Evolutionary conservation across 2,888 invertebrate species (phyloP).

Genomic region (Ommatoiulus sabulosus): DNA sequence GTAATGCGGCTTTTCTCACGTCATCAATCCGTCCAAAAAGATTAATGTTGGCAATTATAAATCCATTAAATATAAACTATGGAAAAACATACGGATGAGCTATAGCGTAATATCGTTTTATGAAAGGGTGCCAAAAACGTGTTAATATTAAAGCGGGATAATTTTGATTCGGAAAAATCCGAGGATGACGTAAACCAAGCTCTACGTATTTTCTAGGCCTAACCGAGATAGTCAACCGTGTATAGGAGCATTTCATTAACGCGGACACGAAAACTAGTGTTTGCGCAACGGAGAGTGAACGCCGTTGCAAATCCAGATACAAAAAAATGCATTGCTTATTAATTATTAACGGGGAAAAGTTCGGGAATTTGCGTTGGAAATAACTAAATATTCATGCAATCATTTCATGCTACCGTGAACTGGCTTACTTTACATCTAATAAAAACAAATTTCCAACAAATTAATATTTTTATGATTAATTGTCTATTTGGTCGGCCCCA

Average conservation of each 20-base stretch:
- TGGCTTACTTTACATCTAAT: background rate
- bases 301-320: background rate
- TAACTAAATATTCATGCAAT: background rate
- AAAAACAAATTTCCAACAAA: background rate
- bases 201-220: background rate
- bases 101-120: background rate
- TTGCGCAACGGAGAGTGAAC: slow-evolving; percentile 1
- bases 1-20: background rate
- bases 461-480: background rate
- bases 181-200: background rate
- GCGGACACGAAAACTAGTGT: background rate
- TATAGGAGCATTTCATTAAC: background rate
- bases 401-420: background rate
- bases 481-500: background rate
- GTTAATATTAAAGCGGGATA: background rate
- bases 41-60: background rate
- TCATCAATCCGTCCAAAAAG: background rate
- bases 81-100: background rate
- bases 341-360: background rate
- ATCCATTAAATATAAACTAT: background rate
- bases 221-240: background rate
- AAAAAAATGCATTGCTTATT: background rate
- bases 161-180: background rate
- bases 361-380: background rate
- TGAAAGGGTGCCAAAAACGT: background rate